Evolutionary conservation across 2,797 vertebrate species (phyloP).

Genomic region (Silurus lanzhouensis): DNA sequence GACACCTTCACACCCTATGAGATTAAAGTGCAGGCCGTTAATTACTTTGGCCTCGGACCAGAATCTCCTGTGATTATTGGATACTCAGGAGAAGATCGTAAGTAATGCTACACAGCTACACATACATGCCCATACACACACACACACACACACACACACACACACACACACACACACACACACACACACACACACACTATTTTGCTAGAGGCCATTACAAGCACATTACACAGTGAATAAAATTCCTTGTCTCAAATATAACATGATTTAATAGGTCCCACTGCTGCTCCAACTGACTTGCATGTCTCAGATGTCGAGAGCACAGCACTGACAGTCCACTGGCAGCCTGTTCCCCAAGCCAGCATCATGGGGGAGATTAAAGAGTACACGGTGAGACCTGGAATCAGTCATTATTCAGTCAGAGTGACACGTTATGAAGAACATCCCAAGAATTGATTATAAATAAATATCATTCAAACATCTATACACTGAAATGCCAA

Average conservation of each 20-base stretch:
- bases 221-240: neutral
- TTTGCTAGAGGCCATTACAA: neutral
- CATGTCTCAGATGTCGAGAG: conserved; percentile 89
- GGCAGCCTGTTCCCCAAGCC: conserved; percentile 85
- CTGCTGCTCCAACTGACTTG: conserved; percentile 86
- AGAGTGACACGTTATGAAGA: neutral
- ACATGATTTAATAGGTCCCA: conserved; percentile 78
- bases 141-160: neutral
- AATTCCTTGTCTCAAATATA: neutral
- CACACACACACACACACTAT: neutral
- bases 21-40: conserved; percentile 92
- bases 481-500: too few species aligned
- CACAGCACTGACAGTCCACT: conserved; percentile 84
- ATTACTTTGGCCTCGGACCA: conserved; percentile 90
- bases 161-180: neutral
- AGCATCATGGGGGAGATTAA: conserved; percentile 91
- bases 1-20: conserved; percentile 96
- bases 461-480: neutral
- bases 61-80: conserved; percentile 88
- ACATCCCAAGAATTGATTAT: neutral
- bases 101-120: conserved; percentile 67
- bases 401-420: neutral
- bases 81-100: conserved; percentile 96
- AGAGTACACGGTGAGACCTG: conserved; percentile 88
- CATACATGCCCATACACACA: neutral